Percentiles rank a stretch among this genome's conserved stretches.
These are phyloP conservation scores for Pristionchus mayeri DNA, from an alignment of 2,888 invertebrate species.

Conservation along the genomic window DNA sequence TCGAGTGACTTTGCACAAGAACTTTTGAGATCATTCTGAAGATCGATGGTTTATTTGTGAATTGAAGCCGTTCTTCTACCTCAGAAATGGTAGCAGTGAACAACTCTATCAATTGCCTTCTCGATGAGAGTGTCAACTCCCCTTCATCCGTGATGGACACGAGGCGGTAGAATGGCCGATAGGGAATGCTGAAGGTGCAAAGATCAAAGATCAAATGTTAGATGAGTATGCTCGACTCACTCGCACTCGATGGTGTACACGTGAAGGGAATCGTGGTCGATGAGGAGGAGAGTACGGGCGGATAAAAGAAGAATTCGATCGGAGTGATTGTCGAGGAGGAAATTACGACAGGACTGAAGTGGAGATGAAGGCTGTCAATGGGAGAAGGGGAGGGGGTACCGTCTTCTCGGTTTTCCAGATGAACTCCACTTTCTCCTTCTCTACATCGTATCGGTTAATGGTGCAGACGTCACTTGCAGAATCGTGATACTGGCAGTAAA, in stretches of 20 bases:
- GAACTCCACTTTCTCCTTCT: background rate
- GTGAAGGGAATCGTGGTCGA: background rate
- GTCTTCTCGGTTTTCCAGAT: background rate
- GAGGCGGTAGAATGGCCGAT: background rate
- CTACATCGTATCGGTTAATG: background rate
- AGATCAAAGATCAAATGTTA: background rate
- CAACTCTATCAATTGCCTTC: background rate
- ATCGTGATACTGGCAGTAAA: background rate
- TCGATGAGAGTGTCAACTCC: background rate
- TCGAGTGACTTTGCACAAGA: background rate
- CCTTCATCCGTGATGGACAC: background rate
- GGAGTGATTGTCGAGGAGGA: background rate
- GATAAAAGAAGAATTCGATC: background rate
- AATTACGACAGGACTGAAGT: background rate
- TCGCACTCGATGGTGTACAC: background rate
- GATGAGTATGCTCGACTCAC: background rate
- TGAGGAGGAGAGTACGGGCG: background rate
- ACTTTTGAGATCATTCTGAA: background rate
- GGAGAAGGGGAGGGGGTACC: background rate
- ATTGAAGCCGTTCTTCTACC: background rate
- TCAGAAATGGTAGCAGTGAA: background rate
- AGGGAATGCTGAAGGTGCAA: background rate
- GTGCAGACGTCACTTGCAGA: background rate
- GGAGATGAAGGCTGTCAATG: background rate
- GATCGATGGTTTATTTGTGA: background rate